A percentile compares a stretch with the other conserved stretches of the same genome.
Conservation (phyloP, 2,888 invertebrate genomes). For the Galerucella calmariensis region DNA sequence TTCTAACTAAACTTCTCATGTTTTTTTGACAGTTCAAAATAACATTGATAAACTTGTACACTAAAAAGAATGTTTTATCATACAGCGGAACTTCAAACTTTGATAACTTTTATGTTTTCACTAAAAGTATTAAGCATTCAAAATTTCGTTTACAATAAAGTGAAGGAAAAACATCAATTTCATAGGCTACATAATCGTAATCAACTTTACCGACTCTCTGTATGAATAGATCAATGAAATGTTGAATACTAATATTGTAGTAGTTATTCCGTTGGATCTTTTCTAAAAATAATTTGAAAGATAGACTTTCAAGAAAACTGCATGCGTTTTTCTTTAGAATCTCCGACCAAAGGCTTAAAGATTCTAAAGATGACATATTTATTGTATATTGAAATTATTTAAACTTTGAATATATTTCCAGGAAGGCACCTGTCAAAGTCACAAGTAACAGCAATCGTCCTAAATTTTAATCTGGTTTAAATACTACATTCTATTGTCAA, state of each 20-base stretch:
- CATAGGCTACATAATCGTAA: too few species aligned
- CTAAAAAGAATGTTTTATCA: slow-evolving; percentile 5
- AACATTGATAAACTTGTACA: slow-evolving; percentile 7
- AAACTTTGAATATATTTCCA: not conserved
- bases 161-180: too few species aligned
- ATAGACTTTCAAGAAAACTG: too few species aligned
- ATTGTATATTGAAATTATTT: not conserved
- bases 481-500: not conserved
- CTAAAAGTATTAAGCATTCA: not conserved
- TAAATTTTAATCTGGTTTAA: slow-evolving; percentile 1
- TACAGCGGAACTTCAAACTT: not conserved
- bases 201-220: too few species aligned
- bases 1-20: slow-evolving; percentile 11
- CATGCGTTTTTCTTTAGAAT: too few species aligned
- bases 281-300: too few species aligned
- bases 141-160: too few species aligned
- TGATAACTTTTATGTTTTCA: not conserved
- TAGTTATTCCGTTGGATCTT: too few species aligned
- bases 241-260: too few species aligned
- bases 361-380: not conserved
- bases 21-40: not conserved
- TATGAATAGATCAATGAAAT: too few species aligned
- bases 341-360: too few species aligned
- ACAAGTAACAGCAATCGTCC: not conserved
- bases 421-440: not conserved